These are phyloP conservation scores for Papilio xuthus DNA, from an alignment of 1,140 invertebrate genomes.

Conservation along the genomic window DNA sequence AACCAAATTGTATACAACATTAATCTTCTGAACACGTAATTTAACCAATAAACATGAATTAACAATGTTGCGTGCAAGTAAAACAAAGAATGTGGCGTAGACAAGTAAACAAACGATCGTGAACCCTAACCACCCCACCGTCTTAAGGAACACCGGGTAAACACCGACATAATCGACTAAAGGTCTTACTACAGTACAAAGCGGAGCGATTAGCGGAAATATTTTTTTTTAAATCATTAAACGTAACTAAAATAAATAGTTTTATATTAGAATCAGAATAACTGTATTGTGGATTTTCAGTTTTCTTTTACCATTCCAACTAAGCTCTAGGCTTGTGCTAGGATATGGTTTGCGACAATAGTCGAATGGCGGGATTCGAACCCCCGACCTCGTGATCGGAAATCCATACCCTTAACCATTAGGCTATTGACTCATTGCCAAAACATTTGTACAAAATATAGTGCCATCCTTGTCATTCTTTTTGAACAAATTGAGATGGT, in stretches of 20 bases:
- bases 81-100: conserved; percentile 37
- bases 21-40: conserved; percentile 12
- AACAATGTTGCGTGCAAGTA: conserved; percentile 35
- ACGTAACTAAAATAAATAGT: not conserved
- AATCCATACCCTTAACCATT: no score
- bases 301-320: no score
- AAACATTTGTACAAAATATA: no score
- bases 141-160: conserved; percentile 61
- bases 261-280: no score
- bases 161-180: conserved; percentile 50
- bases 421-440: no score
- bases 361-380: no score
- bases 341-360: no score
- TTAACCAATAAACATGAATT: conserved; percentile 7
- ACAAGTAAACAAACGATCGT: conserved; percentile 53
- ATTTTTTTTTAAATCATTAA: not conserved
- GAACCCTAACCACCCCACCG: conserved; percentile 53
- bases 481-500: no score
- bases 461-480: no score
- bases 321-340: no score
- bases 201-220: conserved; percentile 40
- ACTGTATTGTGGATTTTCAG: no score
- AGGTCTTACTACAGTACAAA: not conserved
- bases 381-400: no score
- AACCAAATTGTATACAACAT: not conserved